Base-by-base conservation (phyloP, 1,140 invertebrate genomes). In the Ceratitis capitata region DNA sequence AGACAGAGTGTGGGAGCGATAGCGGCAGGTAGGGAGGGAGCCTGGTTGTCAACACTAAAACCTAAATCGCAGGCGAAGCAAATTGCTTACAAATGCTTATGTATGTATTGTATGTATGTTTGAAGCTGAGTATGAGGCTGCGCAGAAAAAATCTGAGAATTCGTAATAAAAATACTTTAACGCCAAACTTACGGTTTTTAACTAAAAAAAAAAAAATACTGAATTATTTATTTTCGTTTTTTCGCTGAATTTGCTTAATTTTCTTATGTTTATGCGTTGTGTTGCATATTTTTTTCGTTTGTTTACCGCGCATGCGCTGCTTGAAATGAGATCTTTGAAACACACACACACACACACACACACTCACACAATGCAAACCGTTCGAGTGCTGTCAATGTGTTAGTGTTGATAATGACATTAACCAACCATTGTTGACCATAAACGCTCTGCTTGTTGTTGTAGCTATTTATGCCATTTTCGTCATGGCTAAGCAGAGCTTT, bases 351-450 rank as follows among this genome's bases (percentile, higher is more conserved):
- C n/a, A n/a, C n/a, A n/a, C n/a, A n/a, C n/a, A n/a, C n/a, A n/a
- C n/a, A n/a, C n/a, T n/a, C n/a, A n/a, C n/a, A n/a, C n/a, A n/a
- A n/a, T 35, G 35, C 29, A 5, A 32, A 4, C 2, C 32, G 10
- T 16, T 35, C 61, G 32, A 32, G 51, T 53, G 14, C 39, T n/a
- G 14, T 83, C 16, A 53, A 53, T 51, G 51, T 84, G 45, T 19
- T 64, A 39, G 3, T 7, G 39, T 56, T 29, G 29, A 61, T 56
- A 29, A 84, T 84, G 56, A 84, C 49, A 64, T 84, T 45, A 64
- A 64, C 45, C 26, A 32, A 19, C n/a, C n/a, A 26, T 83, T 45
- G 26, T 29, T 83, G 82, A 83, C 47, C 29, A 53, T 45, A 32
- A 83, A 32, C 14, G 35, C 23, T 51, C 7, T n/a, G n/a, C n/a